Percentiles rank a stretch among this genome's conserved stretches.
Evolutionary conservation across 2,113 vertebrate species (phyloP).

Genomic region (Haemorhous mexicanus): DNA sequence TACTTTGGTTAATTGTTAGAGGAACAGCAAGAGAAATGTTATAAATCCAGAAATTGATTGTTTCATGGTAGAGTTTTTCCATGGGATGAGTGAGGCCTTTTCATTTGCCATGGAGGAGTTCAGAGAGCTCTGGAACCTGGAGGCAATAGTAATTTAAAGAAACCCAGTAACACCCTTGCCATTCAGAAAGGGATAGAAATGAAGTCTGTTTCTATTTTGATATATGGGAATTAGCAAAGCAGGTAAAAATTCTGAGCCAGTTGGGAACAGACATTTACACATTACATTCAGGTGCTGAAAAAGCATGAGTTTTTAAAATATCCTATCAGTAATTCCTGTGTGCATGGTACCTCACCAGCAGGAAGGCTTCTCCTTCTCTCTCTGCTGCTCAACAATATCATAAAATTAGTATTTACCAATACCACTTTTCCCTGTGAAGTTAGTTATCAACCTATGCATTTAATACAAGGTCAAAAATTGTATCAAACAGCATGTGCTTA

Average conservation of each 20-base stretch:
- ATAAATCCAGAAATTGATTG: background rate
- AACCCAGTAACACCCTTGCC: background rate
- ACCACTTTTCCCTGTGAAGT: background rate
- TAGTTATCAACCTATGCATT: background rate
- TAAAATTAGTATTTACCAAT: background rate
- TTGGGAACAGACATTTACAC: background rate
- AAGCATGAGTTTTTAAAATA: background rate
- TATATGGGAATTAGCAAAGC: background rate
- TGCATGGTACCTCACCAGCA: background rate
- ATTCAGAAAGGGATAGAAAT: background rate
- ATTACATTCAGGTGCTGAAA: background rate
- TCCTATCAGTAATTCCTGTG: background rate
- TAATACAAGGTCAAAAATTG: background rate
- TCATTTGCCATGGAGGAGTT: background rate
- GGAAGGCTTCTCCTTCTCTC: background rate
- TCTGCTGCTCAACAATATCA: background rate
- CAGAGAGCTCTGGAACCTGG: background rate
- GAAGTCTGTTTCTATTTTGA: background rate
- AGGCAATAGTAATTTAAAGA: background rate
- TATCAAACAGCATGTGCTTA: background rate
- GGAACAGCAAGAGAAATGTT: background rate
- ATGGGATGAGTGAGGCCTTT: background rate
- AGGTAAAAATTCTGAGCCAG: background rate
- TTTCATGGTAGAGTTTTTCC: background rate
- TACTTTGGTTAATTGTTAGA: conserved; percentile 39